Conservation (phyloP, 2,888 invertebrate species). For the Carabus problematicus region DNA sequence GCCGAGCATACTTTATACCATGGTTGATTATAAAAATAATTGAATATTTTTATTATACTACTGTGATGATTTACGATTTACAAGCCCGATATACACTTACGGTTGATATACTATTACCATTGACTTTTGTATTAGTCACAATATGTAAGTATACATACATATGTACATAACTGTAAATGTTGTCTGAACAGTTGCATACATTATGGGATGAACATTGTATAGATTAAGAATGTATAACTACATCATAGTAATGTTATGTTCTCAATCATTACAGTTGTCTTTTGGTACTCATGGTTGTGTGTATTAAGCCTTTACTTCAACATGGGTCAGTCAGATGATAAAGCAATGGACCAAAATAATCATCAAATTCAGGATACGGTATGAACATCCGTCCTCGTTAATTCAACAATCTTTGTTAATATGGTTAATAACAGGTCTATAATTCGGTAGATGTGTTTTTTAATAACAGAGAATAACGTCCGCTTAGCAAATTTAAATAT, state of each 20-base stretch:
- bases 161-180: background rate
- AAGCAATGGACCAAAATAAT: constrained; percentile 35
- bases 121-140: constrained; percentile 20
- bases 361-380: constrained; percentile 27
- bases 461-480: constrained; percentile 10
- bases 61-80: constrained; percentile 34
- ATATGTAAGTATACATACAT: constrained; percentile 25
- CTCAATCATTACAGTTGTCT: constrained; percentile 14
- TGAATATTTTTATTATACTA: constrained; percentile 24
- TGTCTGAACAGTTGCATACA: background rate
- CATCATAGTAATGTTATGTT: background rate
- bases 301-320: constrained; percentile 36
- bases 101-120: constrained; percentile 5
- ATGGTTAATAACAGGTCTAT: constrained; percentile 12
- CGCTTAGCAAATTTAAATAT: constrained; percentile 12
- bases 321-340: constrained; percentile 19
- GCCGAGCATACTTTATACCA: constrained; percentile 32
- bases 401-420: constrained; percentile 3
- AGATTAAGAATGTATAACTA: background rate
- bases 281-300: constrained; percentile 40
- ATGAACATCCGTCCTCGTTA: constrained; percentile 33
- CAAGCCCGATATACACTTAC: constrained; percentile 15
- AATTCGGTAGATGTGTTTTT: constrained; percentile 4
- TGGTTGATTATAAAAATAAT: constrained; percentile 32
- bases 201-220: background rate